phyloP scores from a whole-genome alignment of 2,797 vertebrate species.

The Sternarchorhynchus goeldii region DNA sequence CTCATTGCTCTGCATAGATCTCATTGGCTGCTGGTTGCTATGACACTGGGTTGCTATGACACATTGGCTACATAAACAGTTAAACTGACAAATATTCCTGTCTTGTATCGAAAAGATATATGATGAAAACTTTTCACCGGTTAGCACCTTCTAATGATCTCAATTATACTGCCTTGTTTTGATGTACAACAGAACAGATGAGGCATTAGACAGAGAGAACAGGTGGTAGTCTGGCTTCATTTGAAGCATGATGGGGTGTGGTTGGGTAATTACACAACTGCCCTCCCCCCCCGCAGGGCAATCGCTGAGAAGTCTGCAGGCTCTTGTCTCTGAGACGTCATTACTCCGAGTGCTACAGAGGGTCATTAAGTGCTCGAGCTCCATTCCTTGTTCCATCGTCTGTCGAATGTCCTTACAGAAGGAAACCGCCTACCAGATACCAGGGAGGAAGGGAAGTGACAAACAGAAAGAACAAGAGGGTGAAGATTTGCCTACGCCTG shows the following conservation, averaged over 20 bases:
- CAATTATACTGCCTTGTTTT: not conserved
- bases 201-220: conserved; percentile 24
- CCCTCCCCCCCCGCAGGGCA: conserved; percentile 64
- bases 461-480: too few species aligned
- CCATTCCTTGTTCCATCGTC: not conserved
- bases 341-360: conserved; percentile 57
- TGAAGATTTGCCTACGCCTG: too few species aligned
- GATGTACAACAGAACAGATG: conserved; percentile 21
- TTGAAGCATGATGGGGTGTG: conserved; percentile 39
- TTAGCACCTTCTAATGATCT: not conserved
- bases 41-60: conserved; percentile 62
- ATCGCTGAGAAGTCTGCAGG: conserved; percentile 67
- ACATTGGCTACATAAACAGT: conserved; percentile 61
- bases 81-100: conserved; percentile 48
- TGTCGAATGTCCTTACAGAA: too few species aligned
- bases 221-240: conserved; percentile 29
- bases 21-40: conserved; percentile 61
- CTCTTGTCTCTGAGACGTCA: conserved; percentile 37
- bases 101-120: conserved; percentile 11
- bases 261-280: conserved; percentile 70
- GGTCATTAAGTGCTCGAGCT: conserved; percentile 68
- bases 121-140: conserved; percentile 27
- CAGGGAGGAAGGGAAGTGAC: too few species aligned
- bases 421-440: too few species aligned
- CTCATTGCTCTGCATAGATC: conserved; percentile 42